phyloP scores from a whole-genome alignment of 2,113 vertebrate species.

The Harpagus bidentatus region DNA sequence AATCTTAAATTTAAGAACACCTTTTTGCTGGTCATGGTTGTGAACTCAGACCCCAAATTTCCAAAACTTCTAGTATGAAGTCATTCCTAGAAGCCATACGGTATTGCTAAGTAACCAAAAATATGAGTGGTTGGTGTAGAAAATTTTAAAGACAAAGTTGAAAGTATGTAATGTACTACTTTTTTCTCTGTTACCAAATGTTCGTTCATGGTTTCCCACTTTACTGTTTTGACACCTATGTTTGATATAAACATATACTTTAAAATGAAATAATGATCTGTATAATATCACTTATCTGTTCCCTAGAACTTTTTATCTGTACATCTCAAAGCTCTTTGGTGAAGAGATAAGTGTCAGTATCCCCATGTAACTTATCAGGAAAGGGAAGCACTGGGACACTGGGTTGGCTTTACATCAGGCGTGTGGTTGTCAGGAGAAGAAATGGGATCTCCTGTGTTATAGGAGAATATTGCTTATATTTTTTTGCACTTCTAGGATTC shows the following conservation, averaged over 20 bases:
- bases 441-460: neutral
- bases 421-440: neutral
- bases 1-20: neutral
- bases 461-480: neutral
- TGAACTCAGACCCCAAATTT: neutral
- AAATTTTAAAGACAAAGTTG: neutral
- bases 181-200: neutral
- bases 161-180: neutral
- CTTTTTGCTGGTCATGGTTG: neutral
- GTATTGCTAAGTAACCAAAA: neutral
- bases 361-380: neutral
- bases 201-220: neutral
- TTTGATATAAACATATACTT: neutral
- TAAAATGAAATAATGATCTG: neutral
- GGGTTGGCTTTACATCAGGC: neutral
- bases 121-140: neutral
- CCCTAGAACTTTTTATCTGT: neutral
- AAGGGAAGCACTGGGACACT: neutral
- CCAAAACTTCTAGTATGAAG: neutral
- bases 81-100: neutral
- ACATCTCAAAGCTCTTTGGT: neutral
- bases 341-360: neutral
- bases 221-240: neutral
- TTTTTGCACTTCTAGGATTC: neutral
- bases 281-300: neutral